A percentile compares a stretch with the other conserved stretches of the same genome.
Conservation (phyloP, 2,113 vertebrate genomes). For the Parus major region DNA sequence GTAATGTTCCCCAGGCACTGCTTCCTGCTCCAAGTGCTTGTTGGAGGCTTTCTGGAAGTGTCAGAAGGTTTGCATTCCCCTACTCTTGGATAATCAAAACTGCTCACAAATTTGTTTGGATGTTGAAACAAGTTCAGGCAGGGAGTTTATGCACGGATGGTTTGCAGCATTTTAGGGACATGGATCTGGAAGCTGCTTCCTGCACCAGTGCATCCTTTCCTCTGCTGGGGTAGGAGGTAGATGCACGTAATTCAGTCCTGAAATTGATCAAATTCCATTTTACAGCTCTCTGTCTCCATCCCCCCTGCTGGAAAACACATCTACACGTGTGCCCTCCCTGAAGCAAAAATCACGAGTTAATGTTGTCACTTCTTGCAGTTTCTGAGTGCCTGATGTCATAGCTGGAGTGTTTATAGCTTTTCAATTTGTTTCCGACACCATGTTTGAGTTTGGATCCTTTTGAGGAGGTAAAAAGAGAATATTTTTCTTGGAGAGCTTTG, state of each 20-base stretch:
- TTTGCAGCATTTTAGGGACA: neutral
- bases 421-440: neutral
- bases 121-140: neutral
- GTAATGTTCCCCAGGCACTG: constrained; percentile 38
- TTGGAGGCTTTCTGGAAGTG: constrained; percentile 29
- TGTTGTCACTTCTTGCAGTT: neutral
- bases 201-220: neutral
- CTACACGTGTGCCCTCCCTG: neutral
- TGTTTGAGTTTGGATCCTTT: constrained; percentile 21
- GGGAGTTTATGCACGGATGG: neutral
- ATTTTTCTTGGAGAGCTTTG: constrained; percentile 50
- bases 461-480: constrained; percentile 30
- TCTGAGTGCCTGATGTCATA: constrained; percentile 2
- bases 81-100: constrained; percentile 9
- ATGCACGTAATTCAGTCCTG: neutral
- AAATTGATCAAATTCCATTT: neutral
- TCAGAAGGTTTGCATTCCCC: constrained; percentile 35
- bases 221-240: neutral
- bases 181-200: neutral
- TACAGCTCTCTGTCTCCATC: neutral
- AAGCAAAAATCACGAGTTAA: neutral
- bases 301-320: neutral
- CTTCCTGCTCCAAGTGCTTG: constrained; percentile 22
- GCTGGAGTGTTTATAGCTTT: constrained; percentile 25
- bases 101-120: neutral